phyloP scores from a whole-genome alignment of 2,888 invertebrate genomes.

The Drosophila meridiana region DNA sequence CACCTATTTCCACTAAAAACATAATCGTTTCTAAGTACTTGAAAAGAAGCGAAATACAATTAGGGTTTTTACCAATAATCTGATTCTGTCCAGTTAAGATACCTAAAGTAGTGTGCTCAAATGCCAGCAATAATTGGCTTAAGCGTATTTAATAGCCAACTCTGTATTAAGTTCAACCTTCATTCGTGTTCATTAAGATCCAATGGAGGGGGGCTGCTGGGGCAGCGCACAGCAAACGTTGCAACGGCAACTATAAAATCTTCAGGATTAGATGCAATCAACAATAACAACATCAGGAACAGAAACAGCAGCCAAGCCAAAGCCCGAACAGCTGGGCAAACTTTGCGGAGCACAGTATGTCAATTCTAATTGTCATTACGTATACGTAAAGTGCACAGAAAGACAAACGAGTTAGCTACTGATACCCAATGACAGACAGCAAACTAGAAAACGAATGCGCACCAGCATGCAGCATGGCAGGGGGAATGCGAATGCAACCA shows the following conservation, averaged over 20 bases:
- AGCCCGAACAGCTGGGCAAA: conserved; percentile 57
- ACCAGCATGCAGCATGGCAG: neutral
- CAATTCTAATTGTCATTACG: conserved; percentile 81
- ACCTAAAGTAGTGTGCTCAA: conserved; percentile 4
- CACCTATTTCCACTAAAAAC: neutral
- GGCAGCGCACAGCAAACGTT: neutral
- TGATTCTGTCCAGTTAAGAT: neutral
- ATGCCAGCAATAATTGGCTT: conserved; percentile 31
- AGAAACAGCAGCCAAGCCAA: conserved; percentile 29
- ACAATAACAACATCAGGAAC: conserved; percentile 67
- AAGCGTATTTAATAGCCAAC: conserved; percentile 44
- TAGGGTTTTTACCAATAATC: neutral
- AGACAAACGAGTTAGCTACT: conserved; percentile 80
- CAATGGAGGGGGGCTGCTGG: conserved; percentile 37
- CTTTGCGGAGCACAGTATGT: conserved; percentile 67
- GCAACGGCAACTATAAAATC: conserved; percentile 70
- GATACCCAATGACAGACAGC: conserved; percentile 72
- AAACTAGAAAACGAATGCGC: conserved; percentile 59
- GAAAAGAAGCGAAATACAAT: neutral
- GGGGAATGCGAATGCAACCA: conserved; percentile 9
- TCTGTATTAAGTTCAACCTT: conserved; percentile 25
- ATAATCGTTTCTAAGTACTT: neutral
- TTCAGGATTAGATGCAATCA: conserved; percentile 79
- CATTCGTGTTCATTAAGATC: conserved; percentile 65
- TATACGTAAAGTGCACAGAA: conserved; percentile 78